Conservation (phyloP, 2,113 vertebrate genomes). For the Setophaga petechia region DNA sequence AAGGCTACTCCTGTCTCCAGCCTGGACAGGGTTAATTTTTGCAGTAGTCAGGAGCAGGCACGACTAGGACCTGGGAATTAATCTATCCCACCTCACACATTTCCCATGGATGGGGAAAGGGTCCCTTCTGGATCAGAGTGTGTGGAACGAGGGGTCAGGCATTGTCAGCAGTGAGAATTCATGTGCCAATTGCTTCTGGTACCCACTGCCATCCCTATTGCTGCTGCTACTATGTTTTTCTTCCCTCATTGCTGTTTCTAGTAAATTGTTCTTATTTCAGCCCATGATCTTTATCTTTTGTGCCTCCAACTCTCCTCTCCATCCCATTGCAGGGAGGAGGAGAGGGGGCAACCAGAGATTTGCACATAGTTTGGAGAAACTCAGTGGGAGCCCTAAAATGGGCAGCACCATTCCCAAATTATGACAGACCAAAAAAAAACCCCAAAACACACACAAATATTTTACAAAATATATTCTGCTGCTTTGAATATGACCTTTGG, state of each 20-base stretch:
- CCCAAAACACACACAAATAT: background rate
- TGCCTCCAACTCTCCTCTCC: background rate
- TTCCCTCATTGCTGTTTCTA: background rate
- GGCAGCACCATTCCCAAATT: background rate
- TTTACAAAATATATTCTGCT: background rate
- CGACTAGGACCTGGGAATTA: background rate
- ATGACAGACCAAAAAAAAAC: background rate
- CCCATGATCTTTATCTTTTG: background rate
- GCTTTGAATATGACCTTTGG: background rate
- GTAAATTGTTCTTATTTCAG: background rate
- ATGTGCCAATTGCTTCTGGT: background rate
- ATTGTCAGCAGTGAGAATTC: background rate
- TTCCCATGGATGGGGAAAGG: background rate
- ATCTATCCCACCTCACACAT: background rate
- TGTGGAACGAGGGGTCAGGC: fast-evolving
- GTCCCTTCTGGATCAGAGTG: fast-evolving
- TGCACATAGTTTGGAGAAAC: background rate
- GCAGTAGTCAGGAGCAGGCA: background rate
- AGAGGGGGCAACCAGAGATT: background rate
- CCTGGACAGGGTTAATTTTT: background rate
- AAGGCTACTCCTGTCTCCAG: background rate
- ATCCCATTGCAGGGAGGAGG: background rate
- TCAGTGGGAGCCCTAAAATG: background rate
- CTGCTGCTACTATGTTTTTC: background rate
- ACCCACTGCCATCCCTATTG: background rate